Evolutionary conservation across 2,797 vertebrate species (phyloP).

Genomic region (Gila robusta): DNA sequence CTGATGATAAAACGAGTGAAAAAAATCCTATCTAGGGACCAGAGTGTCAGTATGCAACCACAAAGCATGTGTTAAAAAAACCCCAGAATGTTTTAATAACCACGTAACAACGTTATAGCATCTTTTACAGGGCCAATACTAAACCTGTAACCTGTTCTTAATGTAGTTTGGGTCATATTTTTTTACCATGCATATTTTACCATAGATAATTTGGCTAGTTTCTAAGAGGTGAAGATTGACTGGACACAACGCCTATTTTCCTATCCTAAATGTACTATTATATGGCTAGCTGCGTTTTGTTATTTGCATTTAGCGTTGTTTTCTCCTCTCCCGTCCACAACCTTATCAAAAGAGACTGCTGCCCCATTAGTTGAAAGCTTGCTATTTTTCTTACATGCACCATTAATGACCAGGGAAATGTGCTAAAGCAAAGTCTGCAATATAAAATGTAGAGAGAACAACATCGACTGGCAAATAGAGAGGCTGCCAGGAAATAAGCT

Average conservation of each 20-base stretch:
- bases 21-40: neutral
- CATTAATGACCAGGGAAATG: conserved; percentile 19
- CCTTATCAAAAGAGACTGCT: neutral
- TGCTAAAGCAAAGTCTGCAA: conserved; percentile 37
- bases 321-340: neutral
- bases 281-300: neutral
- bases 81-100: neutral
- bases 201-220: neutral
- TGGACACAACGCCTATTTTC: neutral
- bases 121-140: neutral
- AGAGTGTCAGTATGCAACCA: neutral
- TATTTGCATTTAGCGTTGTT: neutral
- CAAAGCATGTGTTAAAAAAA: neutral
- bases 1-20: neutral
- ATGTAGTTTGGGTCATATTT: neutral
- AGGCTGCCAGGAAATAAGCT: conserved; percentile 56
- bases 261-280: neutral
- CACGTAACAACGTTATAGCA: neutral
- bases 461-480: conserved; percentile 39
- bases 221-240: neutral
- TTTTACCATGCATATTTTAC: neutral
- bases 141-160: neutral
- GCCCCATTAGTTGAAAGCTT: neutral
- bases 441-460: conserved; percentile 42
- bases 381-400: conserved; percentile 9